Conservation (phyloP, 2,797 vertebrate genomes). For the Pseudochirops cupreus region DNA sequence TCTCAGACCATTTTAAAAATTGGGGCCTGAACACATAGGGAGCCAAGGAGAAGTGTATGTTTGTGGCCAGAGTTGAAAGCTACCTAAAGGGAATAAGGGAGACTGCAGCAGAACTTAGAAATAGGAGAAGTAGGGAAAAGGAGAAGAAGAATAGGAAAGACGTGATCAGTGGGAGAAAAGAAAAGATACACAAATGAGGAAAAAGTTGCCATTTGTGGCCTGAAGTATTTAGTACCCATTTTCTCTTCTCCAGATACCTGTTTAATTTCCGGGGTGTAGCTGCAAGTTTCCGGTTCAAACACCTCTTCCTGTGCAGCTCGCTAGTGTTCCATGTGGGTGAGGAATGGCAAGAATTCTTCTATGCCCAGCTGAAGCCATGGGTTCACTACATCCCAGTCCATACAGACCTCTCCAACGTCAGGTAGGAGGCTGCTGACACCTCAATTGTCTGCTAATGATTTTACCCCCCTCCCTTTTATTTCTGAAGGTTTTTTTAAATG, state of each 20-base stretch:
- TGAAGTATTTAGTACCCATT: background rate
- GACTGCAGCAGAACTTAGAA: slow-evolving; percentile 20
- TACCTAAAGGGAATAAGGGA: background rate
- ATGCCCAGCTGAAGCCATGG: slow-evolving; percentile 95
- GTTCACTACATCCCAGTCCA: slow-evolving; percentile 96
- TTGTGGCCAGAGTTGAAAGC: background rate
- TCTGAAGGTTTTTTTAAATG: background rate
- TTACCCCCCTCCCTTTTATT: background rate
- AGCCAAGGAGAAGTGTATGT: background rate
- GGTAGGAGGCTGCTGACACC: slow-evolving; percentile 83
- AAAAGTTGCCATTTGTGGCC: background rate
- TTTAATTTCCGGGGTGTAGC: slow-evolving; percentile 99
- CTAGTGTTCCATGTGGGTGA: slow-evolving; percentile 97
- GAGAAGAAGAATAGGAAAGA: background rate
- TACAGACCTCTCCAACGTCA: slow-evolving; percentile 94
- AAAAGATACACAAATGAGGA: background rate
- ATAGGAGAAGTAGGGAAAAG: slow-evolving; percentile 26
- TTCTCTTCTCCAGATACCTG: slow-evolving; percentile 89
- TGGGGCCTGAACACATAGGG: background rate
- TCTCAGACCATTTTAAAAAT: background rate
- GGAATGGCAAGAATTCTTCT: slow-evolving; percentile 98
- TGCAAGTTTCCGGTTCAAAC: slow-evolving; percentile 97
- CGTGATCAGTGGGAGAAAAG: background rate
- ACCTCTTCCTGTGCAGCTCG: slow-evolving; percentile 96
- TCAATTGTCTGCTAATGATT: background rate